Percentiles rank a stretch among this genome's conserved stretches.
Evolutionary conservation across 1,140 invertebrate genomes (phyloP).

Genomic region (Vanessa atalanta): DNA sequence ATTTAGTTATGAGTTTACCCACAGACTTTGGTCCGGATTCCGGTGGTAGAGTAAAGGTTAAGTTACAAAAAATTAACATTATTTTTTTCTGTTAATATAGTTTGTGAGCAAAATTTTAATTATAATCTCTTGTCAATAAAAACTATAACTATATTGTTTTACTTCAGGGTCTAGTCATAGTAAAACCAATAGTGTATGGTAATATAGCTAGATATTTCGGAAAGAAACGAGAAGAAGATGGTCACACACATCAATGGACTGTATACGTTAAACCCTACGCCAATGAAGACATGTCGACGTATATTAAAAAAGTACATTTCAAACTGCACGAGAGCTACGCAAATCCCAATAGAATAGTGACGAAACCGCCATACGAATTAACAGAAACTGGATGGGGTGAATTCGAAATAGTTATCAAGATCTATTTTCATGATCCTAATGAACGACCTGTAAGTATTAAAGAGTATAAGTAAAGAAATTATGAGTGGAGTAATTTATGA

Average conservation of each 20-base stretch:
- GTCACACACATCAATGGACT: slow-evolving; percentile 99
- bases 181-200: slow-evolving; percentile 98
- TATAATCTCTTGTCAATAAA: neutral
- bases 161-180: slow-evolving; percentile 90
- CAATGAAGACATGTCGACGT: slow-evolving; percentile 96
- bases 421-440: slow-evolving; percentile 98
- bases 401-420: slow-evolving; percentile 99
- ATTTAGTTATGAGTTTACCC: slow-evolving; percentile 82
- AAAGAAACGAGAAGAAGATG: slow-evolving; percentile 98
- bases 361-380: slow-evolving; percentile 98
- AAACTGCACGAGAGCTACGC: slow-evolving; percentile 99
- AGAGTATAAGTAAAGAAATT: neutral
- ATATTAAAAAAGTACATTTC: slow-evolving; percentile 98
- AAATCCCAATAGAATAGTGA: slow-evolving; percentile 95
- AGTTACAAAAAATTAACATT: slow-evolving; percentile 1
- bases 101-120: neutral
- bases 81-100: neutral
- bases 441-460: slow-evolving; percentile 92
- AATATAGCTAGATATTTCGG: slow-evolving; percentile 98
- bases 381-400: slow-evolving; percentile 99
- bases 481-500: neutral
- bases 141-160: neutral
- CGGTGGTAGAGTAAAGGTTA: slow-evolving; percentile 88
- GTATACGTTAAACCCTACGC: slow-evolving; percentile 97
- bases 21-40: slow-evolving; percentile 91